Base-by-base conservation (phyloP, 1,140 invertebrate species). In the Procambarus clarkii region DNA sequence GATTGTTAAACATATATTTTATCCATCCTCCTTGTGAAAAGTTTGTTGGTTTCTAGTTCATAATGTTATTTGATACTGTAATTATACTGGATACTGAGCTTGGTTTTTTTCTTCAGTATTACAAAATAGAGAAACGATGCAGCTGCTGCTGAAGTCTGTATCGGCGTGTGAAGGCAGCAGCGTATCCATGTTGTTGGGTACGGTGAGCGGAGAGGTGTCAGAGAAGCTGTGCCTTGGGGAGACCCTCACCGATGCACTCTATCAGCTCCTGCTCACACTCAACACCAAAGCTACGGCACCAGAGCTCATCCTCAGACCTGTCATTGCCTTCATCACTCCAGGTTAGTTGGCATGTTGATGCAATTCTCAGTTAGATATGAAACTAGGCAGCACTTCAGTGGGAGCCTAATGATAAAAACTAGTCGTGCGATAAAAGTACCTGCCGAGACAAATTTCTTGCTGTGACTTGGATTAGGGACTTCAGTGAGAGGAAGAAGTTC, bases 61-160 rank as follows among this genome's bases (percentile, higher is more conserved):
- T 54, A 54, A 54, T 54, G 50, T 54, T 9, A 54, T 54, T 54
- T 54, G 50, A 13, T 54, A 71, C 60, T 64, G 34, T 64, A 64
- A 64, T 64, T 64, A 4, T 64, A 18, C 60, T 64, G 60, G 18
- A 64, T 64, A 18, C 60, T 18, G 13, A 21, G 13, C 21, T 64
- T 64, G 3, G 4, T 21, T 64, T 18, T 54, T 24, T 24, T 89
- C 44, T 94, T 85, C 94, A 96, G 97, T 97, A 11, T 93, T 97
- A 46, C 96, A 97, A 94, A 96, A 97, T 93, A 96, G 96, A 89
- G 95, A 96, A 0, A 97, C 97, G 2, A 98, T 98, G 96, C 96
- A 97, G 93, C 96, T 97, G 91, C 95, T 98, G 91, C 96, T 98
- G n/a, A 93, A 94, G 48, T 93, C 94, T 54, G 92, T 95, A 4